A percentile compares a stretch with the other conserved stretches of the same genome.
phyloP scores from a whole-genome alignment of 2,797 vertebrate genomes.

The Babyrousa celebensis region DNA sequence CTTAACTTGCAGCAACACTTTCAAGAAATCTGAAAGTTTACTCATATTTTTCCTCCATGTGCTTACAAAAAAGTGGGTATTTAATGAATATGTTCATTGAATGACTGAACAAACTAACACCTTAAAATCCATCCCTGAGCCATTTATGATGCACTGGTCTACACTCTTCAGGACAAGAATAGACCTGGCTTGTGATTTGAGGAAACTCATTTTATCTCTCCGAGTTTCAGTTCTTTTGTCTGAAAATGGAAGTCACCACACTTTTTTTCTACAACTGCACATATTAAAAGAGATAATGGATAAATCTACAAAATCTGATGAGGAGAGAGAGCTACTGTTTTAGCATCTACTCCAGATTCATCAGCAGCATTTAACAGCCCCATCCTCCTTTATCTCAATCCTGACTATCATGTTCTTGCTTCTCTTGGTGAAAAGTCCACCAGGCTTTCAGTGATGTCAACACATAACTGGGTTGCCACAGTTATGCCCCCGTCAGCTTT shows the following conservation, averaged over 20 bases:
- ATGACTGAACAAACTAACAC: not conserved
- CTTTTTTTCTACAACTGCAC: not conserved
- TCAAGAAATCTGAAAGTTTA: too few species aligned
- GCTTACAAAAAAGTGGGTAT: too few species aligned
- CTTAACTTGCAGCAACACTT: too few species aligned
- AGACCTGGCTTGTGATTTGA: not conserved
- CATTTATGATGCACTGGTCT: rapidly evolving
- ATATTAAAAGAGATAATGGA: not conserved
- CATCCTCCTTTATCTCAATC: rapidly evolving
- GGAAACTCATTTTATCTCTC: not conserved
- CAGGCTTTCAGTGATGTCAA: rapidly evolving
- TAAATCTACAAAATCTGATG: not conserved
- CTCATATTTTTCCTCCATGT: not conserved
- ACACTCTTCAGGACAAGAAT: not conserved
- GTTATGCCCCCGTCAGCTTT: not conserved
- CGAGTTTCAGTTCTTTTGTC: not conserved
- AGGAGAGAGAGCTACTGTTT: not conserved
- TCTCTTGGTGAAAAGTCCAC: not conserved
- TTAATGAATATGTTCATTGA: not conserved
- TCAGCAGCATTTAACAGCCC: not conserved
- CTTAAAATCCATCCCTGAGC: not conserved
- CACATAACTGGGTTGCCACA: rapidly evolving
- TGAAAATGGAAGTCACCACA: not conserved
- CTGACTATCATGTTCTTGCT: not conserved
- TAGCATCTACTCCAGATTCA: not conserved